These are phyloP conservation scores for Melinaea menophilus DNA, from an alignment of 2,888 invertebrate species.

Conservation along the genomic window DNA sequence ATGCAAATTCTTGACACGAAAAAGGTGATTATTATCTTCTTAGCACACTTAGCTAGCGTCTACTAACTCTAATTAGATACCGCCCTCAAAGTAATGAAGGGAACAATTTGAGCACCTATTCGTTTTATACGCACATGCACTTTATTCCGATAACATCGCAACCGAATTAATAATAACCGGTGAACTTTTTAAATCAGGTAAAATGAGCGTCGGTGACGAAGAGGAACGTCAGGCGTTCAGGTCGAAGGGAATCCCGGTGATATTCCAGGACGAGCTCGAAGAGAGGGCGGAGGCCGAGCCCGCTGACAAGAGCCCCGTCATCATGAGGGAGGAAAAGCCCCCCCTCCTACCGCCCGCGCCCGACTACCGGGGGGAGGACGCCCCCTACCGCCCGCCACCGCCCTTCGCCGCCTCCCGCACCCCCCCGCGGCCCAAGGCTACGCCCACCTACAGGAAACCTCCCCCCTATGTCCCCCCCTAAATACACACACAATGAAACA, in stretches of 20 bases:
- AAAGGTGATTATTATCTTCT: constrained; percentile 36
- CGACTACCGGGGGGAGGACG: constrained; percentile 82
- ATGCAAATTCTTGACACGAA: constrained; percentile 39
- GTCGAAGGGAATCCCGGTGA: constrained; percentile 93
- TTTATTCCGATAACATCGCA: not conserved
- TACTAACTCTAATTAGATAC: constrained; percentile 14
- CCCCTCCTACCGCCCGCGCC: constrained; percentile 88
- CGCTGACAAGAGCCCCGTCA: constrained; percentile 94
- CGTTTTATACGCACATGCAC: constrained; percentile 5
- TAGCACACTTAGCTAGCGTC: constrained; percentile 22
- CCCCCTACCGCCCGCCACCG: constrained; percentile 94
- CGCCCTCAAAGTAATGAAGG: constrained; percentile 15
- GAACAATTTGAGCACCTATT: constrained; percentile 1
- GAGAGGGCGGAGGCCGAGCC: constrained; percentile 93
- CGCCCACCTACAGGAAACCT: constrained; percentile 95
- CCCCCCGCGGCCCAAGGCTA: constrained; percentile 88
- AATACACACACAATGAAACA: constrained; percentile 48
- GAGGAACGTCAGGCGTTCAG: constrained; percentile 90
- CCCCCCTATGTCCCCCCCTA: constrained; percentile 99
- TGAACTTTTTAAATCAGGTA: constrained; percentile 61
- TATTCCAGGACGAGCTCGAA: constrained; percentile 97
- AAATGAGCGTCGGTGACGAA: constrained; percentile 83
- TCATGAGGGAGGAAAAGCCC: constrained; percentile 96
- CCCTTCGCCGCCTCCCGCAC: constrained; percentile 88
- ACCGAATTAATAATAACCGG: no score